phyloP scores from a whole-genome alignment of 2,888 invertebrate species.

The Meta bourneti region DNA sequence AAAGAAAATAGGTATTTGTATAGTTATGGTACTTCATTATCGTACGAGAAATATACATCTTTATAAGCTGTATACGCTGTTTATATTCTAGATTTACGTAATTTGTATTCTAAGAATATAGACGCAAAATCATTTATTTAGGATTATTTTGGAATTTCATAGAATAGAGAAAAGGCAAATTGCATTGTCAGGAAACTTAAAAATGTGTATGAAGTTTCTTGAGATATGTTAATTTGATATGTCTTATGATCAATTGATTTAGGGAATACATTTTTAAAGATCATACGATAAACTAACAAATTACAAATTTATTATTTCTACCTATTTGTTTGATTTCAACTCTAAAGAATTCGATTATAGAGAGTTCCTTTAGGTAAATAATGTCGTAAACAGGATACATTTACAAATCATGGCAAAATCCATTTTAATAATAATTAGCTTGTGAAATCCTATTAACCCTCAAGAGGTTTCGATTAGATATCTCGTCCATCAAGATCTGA shows the following conservation, averaged over 20 bases:
- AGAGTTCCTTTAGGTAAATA: background rate
- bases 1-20: background rate
- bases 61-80: background rate
- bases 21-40: background rate
- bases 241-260: background rate
- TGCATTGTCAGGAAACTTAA: too few species aligned
- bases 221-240: background rate
- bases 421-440: too few species aligned
- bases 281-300: background rate
- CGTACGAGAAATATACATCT: background rate
- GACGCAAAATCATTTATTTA: too few species aligned
- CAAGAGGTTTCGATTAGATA: too few species aligned
- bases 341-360: background rate
- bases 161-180: too few species aligned
- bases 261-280: background rate
- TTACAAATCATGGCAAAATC: too few species aligned
- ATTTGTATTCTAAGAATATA: too few species aligned
- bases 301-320: background rate
- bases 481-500: too few species aligned
- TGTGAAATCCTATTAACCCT: too few species aligned
- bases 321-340: background rate
- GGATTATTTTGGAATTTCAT: too few species aligned
- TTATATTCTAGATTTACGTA: too few species aligned
- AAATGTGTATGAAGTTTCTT: background rate
- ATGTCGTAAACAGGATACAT: too few species aligned